Conservation (phyloP, 1,140 invertebrate species). For the Periplaneta americana region DNA sequence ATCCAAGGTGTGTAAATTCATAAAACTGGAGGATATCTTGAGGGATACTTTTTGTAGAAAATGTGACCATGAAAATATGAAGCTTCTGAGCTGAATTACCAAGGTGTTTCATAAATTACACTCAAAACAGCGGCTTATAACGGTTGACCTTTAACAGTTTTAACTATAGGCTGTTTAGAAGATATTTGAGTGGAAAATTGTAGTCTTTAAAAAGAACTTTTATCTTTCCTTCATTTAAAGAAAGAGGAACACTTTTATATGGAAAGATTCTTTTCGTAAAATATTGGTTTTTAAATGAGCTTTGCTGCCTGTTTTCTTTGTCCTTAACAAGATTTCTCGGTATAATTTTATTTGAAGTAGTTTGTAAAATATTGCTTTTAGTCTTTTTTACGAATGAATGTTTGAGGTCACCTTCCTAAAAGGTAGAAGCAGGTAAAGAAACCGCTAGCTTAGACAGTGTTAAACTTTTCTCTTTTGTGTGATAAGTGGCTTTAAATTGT, state of each 20-base stretch:
- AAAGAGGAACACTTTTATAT: background rate
- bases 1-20: too few species aligned
- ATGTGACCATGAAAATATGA: background rate
- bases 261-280: background rate
- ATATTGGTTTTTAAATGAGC: background rate
- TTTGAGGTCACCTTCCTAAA: background rate
- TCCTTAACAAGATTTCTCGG: background rate
- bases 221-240: background rate
- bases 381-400: background rate
- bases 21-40: background rate
- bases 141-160: too few species aligned
- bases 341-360: background rate
- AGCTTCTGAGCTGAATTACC: background rate
- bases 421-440: background rate
- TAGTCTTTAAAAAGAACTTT: background rate
- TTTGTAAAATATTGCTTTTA: too few species aligned
- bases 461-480: too few species aligned
- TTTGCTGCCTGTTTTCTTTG: too few species aligned
- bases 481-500: too few species aligned
- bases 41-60: background rate
- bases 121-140: background rate
- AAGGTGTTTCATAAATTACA: background rate
- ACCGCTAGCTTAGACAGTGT: background rate
- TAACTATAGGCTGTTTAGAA: background rate
- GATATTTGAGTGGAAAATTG: background rate